A percentile compares a stretch with the other conserved stretches of the same genome.
phyloP scores from a whole-genome alignment of 2,888 invertebrate species.

The Elysia crispata region DNA sequence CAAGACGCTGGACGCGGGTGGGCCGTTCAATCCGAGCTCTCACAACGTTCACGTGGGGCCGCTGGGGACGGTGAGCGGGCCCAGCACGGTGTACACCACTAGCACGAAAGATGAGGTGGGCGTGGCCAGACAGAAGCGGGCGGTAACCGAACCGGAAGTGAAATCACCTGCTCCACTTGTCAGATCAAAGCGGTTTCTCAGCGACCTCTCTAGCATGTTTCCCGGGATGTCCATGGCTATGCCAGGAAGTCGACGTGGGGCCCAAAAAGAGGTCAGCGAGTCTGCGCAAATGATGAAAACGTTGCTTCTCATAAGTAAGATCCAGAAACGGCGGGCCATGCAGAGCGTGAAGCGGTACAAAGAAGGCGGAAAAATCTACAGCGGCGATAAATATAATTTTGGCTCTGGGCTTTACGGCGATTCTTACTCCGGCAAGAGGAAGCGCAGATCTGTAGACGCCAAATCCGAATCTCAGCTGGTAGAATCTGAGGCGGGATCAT shows the following conservation, averaged over 20 bases:
- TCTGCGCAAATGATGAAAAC: conserved; percentile 43
- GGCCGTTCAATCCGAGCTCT: conserved; percentile 17
- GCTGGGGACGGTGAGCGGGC: conserved; percentile 10
- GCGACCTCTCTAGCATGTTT: background rate
- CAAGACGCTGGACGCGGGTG: background rate
- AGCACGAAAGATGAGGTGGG: background rate
- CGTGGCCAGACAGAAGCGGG: background rate
- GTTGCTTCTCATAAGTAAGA: conserved; percentile 19
- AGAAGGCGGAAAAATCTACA: background rate
- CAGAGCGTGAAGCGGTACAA: background rate
- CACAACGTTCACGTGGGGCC: background rate
- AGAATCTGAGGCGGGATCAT: background rate
- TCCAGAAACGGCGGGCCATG: conserved; percentile 13
- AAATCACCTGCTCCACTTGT: background rate
- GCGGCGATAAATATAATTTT: conserved; percentile 19
- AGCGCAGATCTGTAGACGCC: conserved; percentile 11
- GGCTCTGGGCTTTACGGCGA: conserved; percentile 40
- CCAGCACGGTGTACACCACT: conserved; percentile 6
- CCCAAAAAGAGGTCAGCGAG: conserved; percentile 40
- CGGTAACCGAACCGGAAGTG: background rate
- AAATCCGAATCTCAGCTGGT: background rate
- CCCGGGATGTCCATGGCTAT: background rate
- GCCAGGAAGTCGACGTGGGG: background rate
- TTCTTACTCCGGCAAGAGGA: conserved; percentile 22
- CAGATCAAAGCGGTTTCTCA: conserved; percentile 29